Conservation (phyloP, 2,113 vertebrate genomes). For the Calyptomena viridis region DNA sequence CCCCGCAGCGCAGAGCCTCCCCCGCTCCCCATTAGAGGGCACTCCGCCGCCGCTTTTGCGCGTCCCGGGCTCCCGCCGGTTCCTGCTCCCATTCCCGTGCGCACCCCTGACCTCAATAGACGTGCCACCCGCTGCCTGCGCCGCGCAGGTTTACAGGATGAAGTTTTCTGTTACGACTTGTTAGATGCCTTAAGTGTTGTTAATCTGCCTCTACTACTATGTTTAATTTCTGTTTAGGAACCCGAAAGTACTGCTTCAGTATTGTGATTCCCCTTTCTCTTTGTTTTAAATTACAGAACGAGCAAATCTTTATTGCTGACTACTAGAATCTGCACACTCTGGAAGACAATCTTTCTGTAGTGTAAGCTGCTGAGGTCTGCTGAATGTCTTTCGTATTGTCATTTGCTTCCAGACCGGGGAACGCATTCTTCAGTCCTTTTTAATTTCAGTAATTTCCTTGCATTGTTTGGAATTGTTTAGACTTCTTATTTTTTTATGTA, state of each 20-base stretch:
- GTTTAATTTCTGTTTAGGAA: background rate
- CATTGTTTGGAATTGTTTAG: background rate
- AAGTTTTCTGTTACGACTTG: too few species aligned
- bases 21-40: background rate
- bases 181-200: too few species aligned
- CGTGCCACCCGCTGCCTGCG: too few species aligned
- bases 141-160: accelerated
- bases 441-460: background rate
- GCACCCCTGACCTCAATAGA: background rate
- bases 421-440: background rate
- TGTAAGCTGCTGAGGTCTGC: background rate
- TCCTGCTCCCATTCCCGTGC: too few species aligned
- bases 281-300: background rate
- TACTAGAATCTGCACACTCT: background rate
- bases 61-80: background rate
- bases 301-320: background rate
- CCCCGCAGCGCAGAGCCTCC: background rate
- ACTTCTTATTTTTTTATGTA: background rate
- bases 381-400: background rate
- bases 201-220: background rate
- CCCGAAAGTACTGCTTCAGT: background rate
- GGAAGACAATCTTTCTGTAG: background rate
- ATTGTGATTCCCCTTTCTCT: background rate
- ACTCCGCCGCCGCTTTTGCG: background rate
- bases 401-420: background rate